phyloP scores from a whole-genome alignment of 2,888 invertebrate species.

The Cylindroiulus punctatus region DNA sequence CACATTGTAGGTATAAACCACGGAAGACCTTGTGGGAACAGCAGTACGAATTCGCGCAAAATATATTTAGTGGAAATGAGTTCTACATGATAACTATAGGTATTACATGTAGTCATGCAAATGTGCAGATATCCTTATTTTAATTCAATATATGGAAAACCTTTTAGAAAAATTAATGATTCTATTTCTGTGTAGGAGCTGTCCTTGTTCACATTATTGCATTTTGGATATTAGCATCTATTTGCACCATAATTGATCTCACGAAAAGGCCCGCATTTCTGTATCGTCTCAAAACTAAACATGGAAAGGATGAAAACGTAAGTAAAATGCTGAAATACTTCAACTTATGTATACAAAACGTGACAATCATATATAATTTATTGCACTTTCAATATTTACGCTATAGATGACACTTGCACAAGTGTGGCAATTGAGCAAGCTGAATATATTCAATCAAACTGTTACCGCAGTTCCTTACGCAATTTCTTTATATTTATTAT shows the following conservation, averaged over 20 bases:
- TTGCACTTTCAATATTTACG: neutral
- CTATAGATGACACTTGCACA: neutral
- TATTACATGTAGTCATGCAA: constrained; percentile 62
- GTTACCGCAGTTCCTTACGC: neutral
- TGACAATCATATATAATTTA: neutral
- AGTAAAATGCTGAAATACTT: neutral
- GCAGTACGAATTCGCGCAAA: constrained; percentile 61
- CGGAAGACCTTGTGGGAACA: neutral
- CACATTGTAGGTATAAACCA: constrained; percentile 61
- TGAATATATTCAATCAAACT: neutral
- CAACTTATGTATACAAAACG: neutral
- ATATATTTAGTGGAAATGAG: constrained; percentile 80
- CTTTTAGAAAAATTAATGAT: neutral
- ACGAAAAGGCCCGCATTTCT: neutral
- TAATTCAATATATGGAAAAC: neutral
- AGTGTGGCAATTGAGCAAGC: neutral
- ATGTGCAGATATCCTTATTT: neutral
- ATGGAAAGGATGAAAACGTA: neutral
- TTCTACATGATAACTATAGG: constrained; percentile 86
- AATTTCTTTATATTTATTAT: neutral
- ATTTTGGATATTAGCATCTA: neutral
- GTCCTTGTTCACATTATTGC: neutral
- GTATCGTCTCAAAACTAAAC: neutral
- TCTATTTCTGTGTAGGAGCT: neutral
- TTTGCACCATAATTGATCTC: neutral